phyloP scores from a whole-genome alignment of 2,888 invertebrate species.

The Idaea dimidiata region DNA sequence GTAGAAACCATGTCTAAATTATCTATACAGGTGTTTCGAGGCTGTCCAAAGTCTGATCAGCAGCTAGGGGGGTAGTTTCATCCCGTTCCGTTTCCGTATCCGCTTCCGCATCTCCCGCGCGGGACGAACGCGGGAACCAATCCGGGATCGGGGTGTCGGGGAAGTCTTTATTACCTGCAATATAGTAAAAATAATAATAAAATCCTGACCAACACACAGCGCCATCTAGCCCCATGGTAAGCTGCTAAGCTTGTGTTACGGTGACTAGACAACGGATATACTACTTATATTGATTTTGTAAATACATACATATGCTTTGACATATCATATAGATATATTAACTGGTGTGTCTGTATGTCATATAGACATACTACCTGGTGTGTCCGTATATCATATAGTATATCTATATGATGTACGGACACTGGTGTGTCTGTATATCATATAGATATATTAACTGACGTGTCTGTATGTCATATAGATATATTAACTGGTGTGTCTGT shows the following conservation, averaged over 20 bases:
- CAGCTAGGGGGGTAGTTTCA: neutral
- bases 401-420: too few relatives aligned
- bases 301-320: neutral
- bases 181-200: neutral
- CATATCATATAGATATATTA: too few relatives aligned
- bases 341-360: too few relatives aligned
- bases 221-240: too few relatives aligned
- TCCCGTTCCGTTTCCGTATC: neutral
- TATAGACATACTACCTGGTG: constrained; percentile 25
- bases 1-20: neutral
- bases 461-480: too few relatives aligned
- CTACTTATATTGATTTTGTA: neutral
- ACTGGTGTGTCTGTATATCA: too few relatives aligned
- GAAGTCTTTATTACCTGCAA: neutral
- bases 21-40: constrained; percentile 49
- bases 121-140: neutral
- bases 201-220: too few relatives aligned
- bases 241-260: too few relatives aligned
- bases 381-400: constrained; percentile 61
- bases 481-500: too few relatives aligned
- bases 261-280: too few relatives aligned
- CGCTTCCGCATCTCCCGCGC: neutral
- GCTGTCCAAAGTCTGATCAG: constrained; percentile 10
- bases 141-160: constrained; percentile 16
- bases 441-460: too few relatives aligned